Conservation (phyloP, 2,888 invertebrate genomes). For the Agrilus cyanescens region DNA sequence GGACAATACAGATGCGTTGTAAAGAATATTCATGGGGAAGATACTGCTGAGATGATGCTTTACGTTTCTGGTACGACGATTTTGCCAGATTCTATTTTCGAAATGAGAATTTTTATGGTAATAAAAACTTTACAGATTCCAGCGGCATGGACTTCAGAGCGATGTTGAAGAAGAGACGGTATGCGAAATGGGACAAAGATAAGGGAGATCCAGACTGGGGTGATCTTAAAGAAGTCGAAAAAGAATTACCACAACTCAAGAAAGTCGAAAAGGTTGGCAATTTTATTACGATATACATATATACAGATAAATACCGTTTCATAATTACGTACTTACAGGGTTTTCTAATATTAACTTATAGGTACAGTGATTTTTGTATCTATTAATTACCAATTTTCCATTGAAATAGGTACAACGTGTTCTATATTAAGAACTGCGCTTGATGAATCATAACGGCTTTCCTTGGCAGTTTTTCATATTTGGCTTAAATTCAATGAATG, state of each 20-base stretch:
- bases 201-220: conserved; percentile 90
- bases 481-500: too few relatives aligned
- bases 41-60: conserved; percentile 89
- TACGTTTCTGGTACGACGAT: conserved; percentile 77
- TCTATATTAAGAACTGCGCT: too few relatives aligned
- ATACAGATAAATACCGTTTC: conserved; percentile 2
- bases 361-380: too few relatives aligned
- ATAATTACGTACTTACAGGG: too few relatives aligned
- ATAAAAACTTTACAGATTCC: conserved; percentile 51
- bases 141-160: conserved; percentile 99
- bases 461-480: too few relatives aligned
- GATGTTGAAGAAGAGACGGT: conserved; percentile 92
- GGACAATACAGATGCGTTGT: conserved; percentile 89
- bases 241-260: conserved; percentile 74
- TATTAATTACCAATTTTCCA: too few relatives aligned
- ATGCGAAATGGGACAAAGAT: conserved; percentile 85
- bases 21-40: conserved; percentile 89
- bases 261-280: conserved; percentile 83
- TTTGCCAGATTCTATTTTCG: background rate
- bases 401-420: too few relatives aligned
- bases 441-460: too few relatives aligned
- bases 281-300: background rate
- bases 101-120: background rate
- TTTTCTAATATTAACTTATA: too few relatives aligned
- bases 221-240: conserved; percentile 83